Evolutionary conservation across 2,797 vertebrate species (phyloP).

Genomic region (Cephalopachus bancanus): DNA sequence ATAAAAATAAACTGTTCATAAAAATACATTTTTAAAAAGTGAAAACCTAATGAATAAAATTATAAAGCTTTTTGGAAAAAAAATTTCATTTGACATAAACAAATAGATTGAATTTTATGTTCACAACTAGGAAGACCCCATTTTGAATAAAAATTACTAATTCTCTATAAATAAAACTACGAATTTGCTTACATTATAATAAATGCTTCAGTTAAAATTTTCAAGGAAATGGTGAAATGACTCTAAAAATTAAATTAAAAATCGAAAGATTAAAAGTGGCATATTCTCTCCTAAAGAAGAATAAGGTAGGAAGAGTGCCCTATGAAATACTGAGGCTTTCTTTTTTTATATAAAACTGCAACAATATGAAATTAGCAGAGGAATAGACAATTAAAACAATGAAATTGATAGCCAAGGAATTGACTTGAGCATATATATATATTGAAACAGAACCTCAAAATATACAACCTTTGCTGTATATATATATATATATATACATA

Average conservation of each 20-base stretch:
- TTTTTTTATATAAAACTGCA: neutral
- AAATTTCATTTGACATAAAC: neutral
- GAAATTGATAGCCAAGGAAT: neutral
- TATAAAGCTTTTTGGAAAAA: neutral
- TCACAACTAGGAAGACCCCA: neutral
- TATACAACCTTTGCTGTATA: neutral
- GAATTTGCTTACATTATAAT: neutral
- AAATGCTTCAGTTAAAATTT: neutral
- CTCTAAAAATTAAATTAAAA: neutral
- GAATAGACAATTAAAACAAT: neutral
- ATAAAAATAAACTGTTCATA: neutral
- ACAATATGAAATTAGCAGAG: neutral
- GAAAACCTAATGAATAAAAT: neutral
- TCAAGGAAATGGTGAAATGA: neutral
- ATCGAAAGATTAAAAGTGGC: neutral
- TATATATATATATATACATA: too few relatives aligned
- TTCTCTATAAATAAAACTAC: neutral
- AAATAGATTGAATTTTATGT: neutral
- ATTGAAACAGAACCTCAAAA: slow-evolving; percentile 23
- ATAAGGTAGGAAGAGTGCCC: neutral
- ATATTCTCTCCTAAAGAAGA: neutral
- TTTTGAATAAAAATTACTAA: neutral
- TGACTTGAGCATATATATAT: neutral
- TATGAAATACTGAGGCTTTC: neutral
- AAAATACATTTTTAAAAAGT: neutral